Evolutionary conservation across 2,888 invertebrate genomes (phyloP).

Genomic region (Parthenolecanium corni): DNA sequence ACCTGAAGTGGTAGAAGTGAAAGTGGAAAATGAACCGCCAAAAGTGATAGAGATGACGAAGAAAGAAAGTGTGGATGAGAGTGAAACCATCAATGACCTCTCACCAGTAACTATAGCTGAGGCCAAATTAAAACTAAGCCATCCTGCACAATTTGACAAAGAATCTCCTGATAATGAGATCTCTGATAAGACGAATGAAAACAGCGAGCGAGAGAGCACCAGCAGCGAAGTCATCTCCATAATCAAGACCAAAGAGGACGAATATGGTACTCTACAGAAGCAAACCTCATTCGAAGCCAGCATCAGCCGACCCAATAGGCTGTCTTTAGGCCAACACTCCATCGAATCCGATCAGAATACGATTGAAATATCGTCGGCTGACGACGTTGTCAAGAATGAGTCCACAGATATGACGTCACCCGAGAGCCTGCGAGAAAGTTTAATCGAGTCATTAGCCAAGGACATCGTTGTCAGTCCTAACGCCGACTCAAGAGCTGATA

Average conservation of each 20-base stretch:
- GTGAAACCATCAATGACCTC: neutral
- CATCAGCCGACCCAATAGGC: constrained; percentile 2
- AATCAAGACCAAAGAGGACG: neutral
- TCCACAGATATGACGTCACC: constrained; percentile 13
- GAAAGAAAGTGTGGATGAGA: neutral
- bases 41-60: neutral
- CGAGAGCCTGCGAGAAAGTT: constrained; percentile 9
- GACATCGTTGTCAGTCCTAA: constrained; percentile 1
- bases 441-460: constrained; percentile 6
- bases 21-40: no score
- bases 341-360: constrained; percentile 22
- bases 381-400: constrained; percentile 21
- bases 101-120: neutral
- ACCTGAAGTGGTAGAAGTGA: constrained; percentile 12
- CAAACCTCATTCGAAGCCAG: neutral
- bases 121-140: neutral
- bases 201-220: constrained; percentile 18
- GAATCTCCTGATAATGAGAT: neutral
- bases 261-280: neutral
- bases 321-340: constrained; percentile 18
- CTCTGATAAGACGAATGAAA: constrained; percentile 4
- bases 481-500: constrained; percentile 4
- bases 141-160: neutral
- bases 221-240: constrained; percentile 20
- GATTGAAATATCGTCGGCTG: constrained; percentile 20